phyloP scores from a whole-genome alignment of 2,797 vertebrate species.

The Sebastes kiyomatsui region DNA sequence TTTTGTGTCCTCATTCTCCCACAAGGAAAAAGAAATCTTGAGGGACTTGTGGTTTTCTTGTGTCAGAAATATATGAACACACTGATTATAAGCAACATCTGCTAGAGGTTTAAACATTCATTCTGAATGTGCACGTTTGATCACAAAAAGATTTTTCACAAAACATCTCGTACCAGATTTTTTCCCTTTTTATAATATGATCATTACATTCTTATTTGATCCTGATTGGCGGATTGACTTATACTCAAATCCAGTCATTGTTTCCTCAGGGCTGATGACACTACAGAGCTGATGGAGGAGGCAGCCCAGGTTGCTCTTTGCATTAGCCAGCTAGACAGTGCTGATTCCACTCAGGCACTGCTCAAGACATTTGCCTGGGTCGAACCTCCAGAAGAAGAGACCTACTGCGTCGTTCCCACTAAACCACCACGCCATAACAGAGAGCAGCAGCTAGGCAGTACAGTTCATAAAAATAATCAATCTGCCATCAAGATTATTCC shows the following conservation, averaged over 20 bases:
- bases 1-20: background rate
- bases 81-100: background rate
- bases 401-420: slow-evolving; percentile 23
- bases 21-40: background rate
- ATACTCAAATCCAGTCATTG: background rate
- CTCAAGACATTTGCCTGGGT: slow-evolving; percentile 80
- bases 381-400: slow-evolving; percentile 63
- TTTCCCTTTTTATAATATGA: too few species aligned
- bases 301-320: slow-evolving; percentile 58
- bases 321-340: slow-evolving; percentile 34
- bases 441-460: background rate
- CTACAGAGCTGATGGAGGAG: slow-evolving; percentile 73
- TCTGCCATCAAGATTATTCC: background rate
- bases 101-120: background rate
- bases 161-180: background rate
- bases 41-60: background rate
- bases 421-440: background rate
- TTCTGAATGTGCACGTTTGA: background rate
- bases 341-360: slow-evolving; percentile 75
- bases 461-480: background rate
- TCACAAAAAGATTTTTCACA: background rate
- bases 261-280: slow-evolving; percentile 73
- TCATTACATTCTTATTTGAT: background rate
- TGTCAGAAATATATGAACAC: background rate
- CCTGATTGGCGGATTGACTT: background rate